Percentiles rank a stretch among this genome's conserved stretches.
Evolutionary conservation across 2,888 invertebrate species (phyloP).

Genomic region (Zonitis immaculata): DNA sequence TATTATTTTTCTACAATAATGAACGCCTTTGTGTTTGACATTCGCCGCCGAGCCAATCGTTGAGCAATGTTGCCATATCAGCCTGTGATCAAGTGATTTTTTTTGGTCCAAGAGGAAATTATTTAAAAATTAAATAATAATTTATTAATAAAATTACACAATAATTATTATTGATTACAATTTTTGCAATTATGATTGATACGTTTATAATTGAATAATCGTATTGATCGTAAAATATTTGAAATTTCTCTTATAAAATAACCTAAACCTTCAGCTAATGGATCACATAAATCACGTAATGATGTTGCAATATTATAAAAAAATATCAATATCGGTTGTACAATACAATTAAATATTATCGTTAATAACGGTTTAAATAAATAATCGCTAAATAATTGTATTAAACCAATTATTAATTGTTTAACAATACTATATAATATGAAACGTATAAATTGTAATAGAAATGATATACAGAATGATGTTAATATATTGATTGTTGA

Average conservation of each 20-base stretch:
- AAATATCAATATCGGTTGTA: conserved; percentile 66
- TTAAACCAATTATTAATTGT: conserved; percentile 56
- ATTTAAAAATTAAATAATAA: too few relatives aligned
- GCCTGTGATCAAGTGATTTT: too few relatives aligned
- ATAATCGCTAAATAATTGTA: conserved; percentile 63
- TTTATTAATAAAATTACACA: too few relatives aligned
- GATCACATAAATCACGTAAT: conserved; percentile 51
- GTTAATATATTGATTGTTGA: conserved; percentile 58
- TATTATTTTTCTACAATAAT: too few relatives aligned
- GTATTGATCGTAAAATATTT: not conserved
- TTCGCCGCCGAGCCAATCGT: too few relatives aligned
- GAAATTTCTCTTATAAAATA: not conserved
- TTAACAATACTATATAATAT: conserved; percentile 56
- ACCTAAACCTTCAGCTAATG: not conserved
- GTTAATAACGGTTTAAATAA: conserved; percentile 62
- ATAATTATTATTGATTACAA: too few relatives aligned
- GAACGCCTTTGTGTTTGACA: too few relatives aligned
- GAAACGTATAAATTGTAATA: conserved; percentile 56
- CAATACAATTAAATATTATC: conserved; percentile 58
- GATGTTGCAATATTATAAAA: conserved; percentile 59
- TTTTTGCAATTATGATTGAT: too few relatives aligned
- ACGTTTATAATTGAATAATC: not conserved
- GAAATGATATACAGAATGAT: conserved; percentile 57
- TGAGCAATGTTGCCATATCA: too few relatives aligned
- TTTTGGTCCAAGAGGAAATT: too few relatives aligned